Percentiles rank a stretch among this genome's conserved stretches.
Evolutionary conservation across 2,797 vertebrate species (phyloP).

Genomic region (Allobates femoralis): DNA sequence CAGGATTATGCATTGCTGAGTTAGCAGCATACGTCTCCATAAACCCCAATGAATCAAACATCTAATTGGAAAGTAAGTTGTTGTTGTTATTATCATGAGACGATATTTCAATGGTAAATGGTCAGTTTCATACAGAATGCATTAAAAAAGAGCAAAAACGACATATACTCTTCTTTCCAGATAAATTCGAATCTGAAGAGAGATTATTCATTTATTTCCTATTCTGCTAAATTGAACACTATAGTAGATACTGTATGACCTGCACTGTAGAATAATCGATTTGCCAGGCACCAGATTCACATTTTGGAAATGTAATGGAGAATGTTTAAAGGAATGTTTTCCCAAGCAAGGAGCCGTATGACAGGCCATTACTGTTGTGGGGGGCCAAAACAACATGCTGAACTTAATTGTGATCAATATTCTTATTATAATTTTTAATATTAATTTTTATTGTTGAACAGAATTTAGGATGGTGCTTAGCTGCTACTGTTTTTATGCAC

Average conservation of each 20-base stretch:
- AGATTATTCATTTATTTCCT: background rate
- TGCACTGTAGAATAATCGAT: background rate
- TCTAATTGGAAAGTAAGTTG: background rate
- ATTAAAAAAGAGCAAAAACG: background rate
- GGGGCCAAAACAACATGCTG: no score
- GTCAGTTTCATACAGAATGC: background rate
- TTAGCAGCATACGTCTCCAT: background rate
- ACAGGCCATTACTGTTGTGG: no score
- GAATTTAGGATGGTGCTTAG: no score
- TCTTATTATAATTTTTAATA: no score
- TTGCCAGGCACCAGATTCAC: background rate
- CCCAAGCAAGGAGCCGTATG: no score
- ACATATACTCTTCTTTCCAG: background rate
- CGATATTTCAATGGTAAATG: background rate
- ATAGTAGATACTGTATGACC: background rate
- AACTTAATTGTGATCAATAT: no score
- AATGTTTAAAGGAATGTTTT: background rate
- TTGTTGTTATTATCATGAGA: background rate
- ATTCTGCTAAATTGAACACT: background rate
- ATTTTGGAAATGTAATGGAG: background rate
- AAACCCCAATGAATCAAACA: background rate
- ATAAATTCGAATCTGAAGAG: background rate
- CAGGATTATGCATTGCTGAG: slow-evolving; percentile 19
- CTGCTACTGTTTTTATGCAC: no score
- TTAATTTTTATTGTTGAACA: no score